These are phyloP conservation scores for Epinephelus awoara DNA, from an alignment of 2,797 vertebrate species.

Conservation along the genomic window DNA sequence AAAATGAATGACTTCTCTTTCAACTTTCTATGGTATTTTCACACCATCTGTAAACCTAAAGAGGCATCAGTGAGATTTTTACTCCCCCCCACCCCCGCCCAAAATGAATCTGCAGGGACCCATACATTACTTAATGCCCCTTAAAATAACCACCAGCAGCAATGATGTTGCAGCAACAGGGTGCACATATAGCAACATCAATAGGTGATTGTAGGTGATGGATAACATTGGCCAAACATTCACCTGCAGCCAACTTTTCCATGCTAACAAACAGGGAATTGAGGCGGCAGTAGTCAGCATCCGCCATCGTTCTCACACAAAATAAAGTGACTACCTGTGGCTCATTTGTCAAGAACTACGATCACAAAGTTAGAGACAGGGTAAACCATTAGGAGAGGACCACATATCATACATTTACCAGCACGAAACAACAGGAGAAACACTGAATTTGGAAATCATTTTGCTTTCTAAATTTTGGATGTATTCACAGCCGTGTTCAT, in stretches of 20 bases:
- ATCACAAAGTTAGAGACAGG: neutral
- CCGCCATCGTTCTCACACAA: neutral
- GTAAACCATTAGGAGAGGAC: constrained; percentile 5
- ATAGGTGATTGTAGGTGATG: constrained; percentile 53
- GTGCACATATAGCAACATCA: constrained; percentile 34
- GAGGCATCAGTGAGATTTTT: constrained; percentile 49
- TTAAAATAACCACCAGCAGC: constrained; percentile 57
- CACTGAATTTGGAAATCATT: neutral
- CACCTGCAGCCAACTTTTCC: constrained; percentile 33
- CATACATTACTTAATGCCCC: constrained; percentile 58
- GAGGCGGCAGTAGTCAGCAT: neutral
- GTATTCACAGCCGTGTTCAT: constrained; percentile 13
- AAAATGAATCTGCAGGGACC: constrained; percentile 57
- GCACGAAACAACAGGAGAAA: constrained; percentile 9
- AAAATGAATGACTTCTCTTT: constrained; percentile 43
- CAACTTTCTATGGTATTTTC: constrained; percentile 39
- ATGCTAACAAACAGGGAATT: constrained; percentile 17
- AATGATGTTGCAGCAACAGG: constrained; percentile 45
- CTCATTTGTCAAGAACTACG: constrained; percentile 26
- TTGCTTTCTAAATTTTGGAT: neutral
- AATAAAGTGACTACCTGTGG: constrained; percentile 17
- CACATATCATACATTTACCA: neutral
- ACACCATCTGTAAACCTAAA: constrained; percentile 58
- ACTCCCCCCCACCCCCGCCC: constrained; percentile 8
- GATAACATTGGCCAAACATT: constrained; percentile 41